Percentiles rank a stretch among this genome's conserved stretches.
Conservation (phyloP, 1,140 invertebrate genomes). For the Archivesica marissinica region DNA sequence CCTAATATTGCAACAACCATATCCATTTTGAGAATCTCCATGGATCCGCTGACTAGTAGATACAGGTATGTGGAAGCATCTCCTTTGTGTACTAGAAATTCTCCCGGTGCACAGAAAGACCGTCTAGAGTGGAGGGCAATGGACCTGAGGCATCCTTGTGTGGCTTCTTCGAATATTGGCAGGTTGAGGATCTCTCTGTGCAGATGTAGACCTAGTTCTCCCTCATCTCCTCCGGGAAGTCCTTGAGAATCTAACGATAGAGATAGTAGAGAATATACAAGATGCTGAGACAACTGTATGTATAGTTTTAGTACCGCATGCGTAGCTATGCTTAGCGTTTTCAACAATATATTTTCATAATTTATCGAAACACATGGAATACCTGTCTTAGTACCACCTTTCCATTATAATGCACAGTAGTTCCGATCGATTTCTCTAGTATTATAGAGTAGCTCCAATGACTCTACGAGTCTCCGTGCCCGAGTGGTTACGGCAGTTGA, state of each 20-base stretch:
- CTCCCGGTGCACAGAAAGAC: conserved; percentile 82
- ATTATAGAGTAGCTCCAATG: too few relatives aligned
- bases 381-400: too few relatives aligned
- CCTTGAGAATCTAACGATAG: conserved; percentile 96
- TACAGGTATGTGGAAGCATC: conserved; percentile 83
- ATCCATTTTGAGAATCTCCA: conserved; percentile 82
- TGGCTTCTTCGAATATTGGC: conserved; percentile 95
- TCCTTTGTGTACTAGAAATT: conserved; percentile 81
- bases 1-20: conserved; percentile 83
- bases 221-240: conserved; percentile 97
- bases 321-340: too few relatives aligned
- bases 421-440: too few relatives aligned
- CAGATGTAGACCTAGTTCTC: conserved; percentile 97
- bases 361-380: too few relatives aligned
- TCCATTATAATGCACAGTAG: too few relatives aligned
- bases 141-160: conserved; percentile 79
- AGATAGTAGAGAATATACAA: too few relatives aligned
- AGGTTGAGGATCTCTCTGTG: conserved; percentile 97
- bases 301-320: too few relatives aligned
- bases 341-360: too few relatives aligned
- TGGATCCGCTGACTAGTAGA: conserved; percentile 82
- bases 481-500: too few relatives aligned
- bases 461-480: too few relatives aligned
- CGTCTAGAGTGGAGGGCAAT: conserved; percentile 79
- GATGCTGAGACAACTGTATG: too few relatives aligned